Conservation (phyloP, 1,140 invertebrate genomes). For the Drosophila burlai region DNA sequence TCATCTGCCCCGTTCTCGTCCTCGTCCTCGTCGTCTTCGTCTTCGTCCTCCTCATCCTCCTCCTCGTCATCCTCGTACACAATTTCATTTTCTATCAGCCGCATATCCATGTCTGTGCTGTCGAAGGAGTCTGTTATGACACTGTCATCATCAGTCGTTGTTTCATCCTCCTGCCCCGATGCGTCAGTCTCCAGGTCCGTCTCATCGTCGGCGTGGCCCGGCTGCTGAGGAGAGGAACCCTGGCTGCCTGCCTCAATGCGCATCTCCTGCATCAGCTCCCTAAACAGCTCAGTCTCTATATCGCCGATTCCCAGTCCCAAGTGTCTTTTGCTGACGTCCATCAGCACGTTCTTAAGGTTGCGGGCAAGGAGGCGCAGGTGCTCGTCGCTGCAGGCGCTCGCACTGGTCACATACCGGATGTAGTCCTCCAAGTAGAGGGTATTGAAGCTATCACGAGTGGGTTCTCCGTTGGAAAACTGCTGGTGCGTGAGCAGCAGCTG, state of each 20-base stretch:
- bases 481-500: constrained; percentile 73
- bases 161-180: constrained; percentile 71
- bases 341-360: constrained; percentile 77
- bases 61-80: constrained; percentile 65
- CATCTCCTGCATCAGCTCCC: constrained; percentile 79
- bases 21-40: constrained; percentile 46
- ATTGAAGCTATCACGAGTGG: constrained; percentile 66
- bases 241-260: constrained; percentile 53
- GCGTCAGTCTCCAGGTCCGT: constrained; percentile 63
- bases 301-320: constrained; percentile 67
- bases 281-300: constrained; percentile 77
- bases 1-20: constrained; percentile 50
- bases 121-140: constrained; percentile 74
- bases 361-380: constrained; percentile 70
- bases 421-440: constrained; percentile 75
- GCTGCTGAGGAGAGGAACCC: constrained; percentile 59
- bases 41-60: constrained; percentile 66
- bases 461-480: constrained; percentile 61
- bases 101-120: constrained; percentile 74
- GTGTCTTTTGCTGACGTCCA: constrained; percentile 73
- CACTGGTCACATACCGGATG: constrained; percentile 69
- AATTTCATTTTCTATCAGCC: constrained; percentile 68
- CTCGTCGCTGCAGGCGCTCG: constrained; percentile 51
- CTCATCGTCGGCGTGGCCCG: constrained; percentile 60
- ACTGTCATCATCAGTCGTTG: constrained; percentile 74